Evolutionary conservation across 2,113 vertebrate species (phyloP).

Genomic region (Numida meleagris): DNA sequence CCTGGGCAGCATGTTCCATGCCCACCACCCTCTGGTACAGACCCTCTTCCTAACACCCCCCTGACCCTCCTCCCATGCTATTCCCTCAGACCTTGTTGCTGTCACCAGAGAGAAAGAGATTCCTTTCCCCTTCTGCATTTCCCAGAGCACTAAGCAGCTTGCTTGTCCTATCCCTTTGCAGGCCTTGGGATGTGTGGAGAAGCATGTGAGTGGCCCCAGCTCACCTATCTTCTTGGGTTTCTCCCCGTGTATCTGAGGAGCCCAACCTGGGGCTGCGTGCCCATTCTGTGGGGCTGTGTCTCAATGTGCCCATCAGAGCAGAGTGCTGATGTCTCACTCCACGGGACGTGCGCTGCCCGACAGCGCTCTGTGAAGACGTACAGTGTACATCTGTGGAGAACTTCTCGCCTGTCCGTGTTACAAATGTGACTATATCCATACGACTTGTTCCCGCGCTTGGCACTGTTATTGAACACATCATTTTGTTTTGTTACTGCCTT

Average conservation of each 20-base stretch:
- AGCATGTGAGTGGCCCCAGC: neutral
- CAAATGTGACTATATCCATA: neutral
- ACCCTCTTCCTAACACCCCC: neutral
- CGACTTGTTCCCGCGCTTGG: neutral
- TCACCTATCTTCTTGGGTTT: accelerated
- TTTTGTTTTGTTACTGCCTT: slow-evolving; percentile 3
- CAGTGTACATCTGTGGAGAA: neutral
- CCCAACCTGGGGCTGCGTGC: neutral
- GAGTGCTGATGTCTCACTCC: neutral
- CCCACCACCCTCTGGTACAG: neutral
- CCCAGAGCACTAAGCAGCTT: neutral
- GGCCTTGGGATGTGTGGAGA: neutral
- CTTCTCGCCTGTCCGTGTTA: neutral
- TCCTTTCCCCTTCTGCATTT: neutral
- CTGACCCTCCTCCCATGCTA: neutral
- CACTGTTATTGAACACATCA: neutral
- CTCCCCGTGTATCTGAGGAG: accelerated
- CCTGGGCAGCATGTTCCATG: too few relatives aligned
- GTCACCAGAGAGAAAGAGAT: neutral
- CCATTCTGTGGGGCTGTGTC: too few relatives aligned
- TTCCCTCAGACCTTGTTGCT: neutral
- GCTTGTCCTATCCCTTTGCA: neutral
- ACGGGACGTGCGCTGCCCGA: accelerated
- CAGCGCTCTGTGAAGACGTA: neutral
- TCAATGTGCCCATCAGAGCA: neutral